These are phyloP conservation scores for Zaprionus tsacasi DNA, from an alignment of 1,140 invertebrate species.

Conservation along the genomic window DNA sequence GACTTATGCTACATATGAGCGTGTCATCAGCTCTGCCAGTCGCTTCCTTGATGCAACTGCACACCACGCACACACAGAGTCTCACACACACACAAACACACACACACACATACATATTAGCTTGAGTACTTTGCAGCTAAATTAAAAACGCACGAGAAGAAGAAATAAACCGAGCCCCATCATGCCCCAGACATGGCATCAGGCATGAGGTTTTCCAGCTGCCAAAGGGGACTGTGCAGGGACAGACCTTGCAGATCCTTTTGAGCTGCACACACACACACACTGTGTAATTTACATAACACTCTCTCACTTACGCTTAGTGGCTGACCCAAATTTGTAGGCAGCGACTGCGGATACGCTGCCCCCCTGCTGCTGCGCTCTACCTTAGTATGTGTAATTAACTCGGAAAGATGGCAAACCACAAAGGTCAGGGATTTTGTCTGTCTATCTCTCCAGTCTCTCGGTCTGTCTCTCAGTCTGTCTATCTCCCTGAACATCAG, in stretches of 20 bases:
- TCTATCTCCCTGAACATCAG: not conserved
- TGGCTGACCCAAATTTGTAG: conserved; percentile 74
- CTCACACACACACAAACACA: not conserved
- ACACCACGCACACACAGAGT: conserved; percentile 6
- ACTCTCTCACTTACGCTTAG: conserved; percentile 79
- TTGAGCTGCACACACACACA: conserved; percentile 36
- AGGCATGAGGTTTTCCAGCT: conserved; percentile 60
- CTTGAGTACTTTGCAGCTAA: conserved; percentile 57
- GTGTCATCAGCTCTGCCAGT: conserved; percentile 46
- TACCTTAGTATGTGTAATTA: conserved; percentile 59
- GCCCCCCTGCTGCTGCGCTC: not conserved
- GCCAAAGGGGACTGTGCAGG: conserved; percentile 17
- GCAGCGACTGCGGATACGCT: conserved; percentile 10
- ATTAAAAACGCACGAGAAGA: conserved; percentile 62
- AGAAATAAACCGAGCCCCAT: conserved; percentile 38
- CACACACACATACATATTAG: not conserved
- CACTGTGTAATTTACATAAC: conserved; percentile 71
- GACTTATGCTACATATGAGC: conserved; percentile 45
- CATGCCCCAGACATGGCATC: conserved; percentile 23
- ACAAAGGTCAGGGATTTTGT: conserved; percentile 77
- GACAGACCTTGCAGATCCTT: conserved; percentile 62
- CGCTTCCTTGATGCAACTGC: conserved; percentile 34
- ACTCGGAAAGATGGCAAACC: conserved; percentile 49
- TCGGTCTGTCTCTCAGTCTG: too few relatives aligned
- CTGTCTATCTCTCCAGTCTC: conserved; percentile 1